Conservation (phyloP, 2,797 vertebrate species). For the Pipistrellus kuhlii region DNA sequence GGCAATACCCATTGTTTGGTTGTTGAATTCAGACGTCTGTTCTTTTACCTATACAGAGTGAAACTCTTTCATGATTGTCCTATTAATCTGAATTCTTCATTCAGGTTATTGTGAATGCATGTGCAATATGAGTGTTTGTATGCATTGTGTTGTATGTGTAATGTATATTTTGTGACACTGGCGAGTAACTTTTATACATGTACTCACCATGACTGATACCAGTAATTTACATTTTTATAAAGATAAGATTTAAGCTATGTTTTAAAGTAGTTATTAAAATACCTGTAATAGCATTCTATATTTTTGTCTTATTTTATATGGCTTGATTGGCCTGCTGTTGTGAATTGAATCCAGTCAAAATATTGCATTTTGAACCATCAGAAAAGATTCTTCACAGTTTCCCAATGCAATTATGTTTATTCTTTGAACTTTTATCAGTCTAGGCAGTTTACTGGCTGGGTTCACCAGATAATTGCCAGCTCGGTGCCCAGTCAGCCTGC, state of each 20-base stretch:
- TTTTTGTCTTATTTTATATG: neutral
- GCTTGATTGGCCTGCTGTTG: neutral
- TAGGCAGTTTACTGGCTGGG: constrained; percentile 43
- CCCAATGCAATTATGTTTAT: constrained; percentile 51
- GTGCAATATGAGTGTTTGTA: neutral
- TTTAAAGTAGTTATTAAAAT: constrained; percentile 16
- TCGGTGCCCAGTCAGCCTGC: constrained; percentile 50
- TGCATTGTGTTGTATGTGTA: neutral
- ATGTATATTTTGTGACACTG: neutral
- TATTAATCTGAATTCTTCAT: neutral
- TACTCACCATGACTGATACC: neutral
- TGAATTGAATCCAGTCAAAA: constrained; percentile 16
- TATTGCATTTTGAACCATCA: constrained; percentile 40
- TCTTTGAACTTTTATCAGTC: constrained; percentile 64
- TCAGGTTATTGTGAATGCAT: neutral
- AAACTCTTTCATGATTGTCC: neutral
- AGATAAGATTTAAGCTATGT: neutral
- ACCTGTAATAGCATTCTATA: neutral
- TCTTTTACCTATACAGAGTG: neutral
- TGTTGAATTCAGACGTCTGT: constrained; percentile 26
- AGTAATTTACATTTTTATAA: neutral
- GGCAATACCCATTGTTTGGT: constrained; percentile 31
- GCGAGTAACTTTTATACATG: constrained; percentile 13
- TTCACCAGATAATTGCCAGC: constrained; percentile 73
- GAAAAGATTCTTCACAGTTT: constrained; percentile 25